Evolutionary conservation across 2,113 vertebrate species (phyloP).

Genomic region (Scolopax mira): DNA sequence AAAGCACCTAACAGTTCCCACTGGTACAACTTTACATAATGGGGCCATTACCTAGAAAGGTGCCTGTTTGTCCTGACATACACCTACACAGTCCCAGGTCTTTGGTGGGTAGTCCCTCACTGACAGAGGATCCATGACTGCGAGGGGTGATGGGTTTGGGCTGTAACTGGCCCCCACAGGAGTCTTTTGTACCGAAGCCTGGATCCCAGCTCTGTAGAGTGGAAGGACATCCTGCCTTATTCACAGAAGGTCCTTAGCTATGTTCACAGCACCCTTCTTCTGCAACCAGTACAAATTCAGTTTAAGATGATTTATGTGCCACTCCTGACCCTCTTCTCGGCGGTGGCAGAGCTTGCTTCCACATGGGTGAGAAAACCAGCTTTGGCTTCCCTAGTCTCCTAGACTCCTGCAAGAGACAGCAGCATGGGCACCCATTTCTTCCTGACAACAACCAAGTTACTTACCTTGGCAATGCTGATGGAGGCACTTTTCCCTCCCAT

Average conservation of each 20-base stretch:
- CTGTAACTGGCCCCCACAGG: too few species aligned
- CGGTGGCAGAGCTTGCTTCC: background rate
- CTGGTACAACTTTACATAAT: background rate
- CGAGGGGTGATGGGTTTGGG: accelerated
- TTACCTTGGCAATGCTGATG: background rate
- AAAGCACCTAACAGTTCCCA: background rate
- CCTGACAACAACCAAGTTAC: background rate
- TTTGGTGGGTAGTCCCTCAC: background rate
- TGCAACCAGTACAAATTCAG: background rate
- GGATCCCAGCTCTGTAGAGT: background rate
- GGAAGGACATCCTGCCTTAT: background rate
- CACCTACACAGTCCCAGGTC: background rate
- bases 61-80: background rate
- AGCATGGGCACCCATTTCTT: background rate
- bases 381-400: background rate
- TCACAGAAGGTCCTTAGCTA: background rate
- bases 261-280: background rate
- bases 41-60: background rate
- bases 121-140: background rate
- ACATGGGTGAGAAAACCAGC: background rate
- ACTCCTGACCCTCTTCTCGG: background rate
- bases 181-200: background rate
- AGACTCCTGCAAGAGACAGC: background rate
- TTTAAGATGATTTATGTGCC: background rate
- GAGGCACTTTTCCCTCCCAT: background rate